phyloP scores from a whole-genome alignment of 2,888 invertebrate genomes.

The Thera britannica region DNA sequence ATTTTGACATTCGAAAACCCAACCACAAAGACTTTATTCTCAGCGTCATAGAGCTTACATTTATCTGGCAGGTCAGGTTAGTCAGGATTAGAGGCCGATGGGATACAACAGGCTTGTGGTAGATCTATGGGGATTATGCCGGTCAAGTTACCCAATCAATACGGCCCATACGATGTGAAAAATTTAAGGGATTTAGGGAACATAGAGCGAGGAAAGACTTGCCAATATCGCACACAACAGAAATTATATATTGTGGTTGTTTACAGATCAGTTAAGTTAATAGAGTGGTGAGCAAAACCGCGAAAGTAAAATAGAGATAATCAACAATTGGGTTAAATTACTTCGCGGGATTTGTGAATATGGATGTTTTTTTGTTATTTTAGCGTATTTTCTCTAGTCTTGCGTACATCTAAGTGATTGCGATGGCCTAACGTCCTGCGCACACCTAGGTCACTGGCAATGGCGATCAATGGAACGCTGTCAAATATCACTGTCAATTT shows the following conservation, averaged over 20 bases:
- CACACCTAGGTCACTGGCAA: too few relatives aligned
- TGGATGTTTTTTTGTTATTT: too few relatives aligned
- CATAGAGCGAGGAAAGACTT: not conserved
- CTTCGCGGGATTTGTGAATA: too few relatives aligned
- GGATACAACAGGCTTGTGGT: slow-evolving; percentile 55
- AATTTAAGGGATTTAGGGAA: slow-evolving; percentile 7
- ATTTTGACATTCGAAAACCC: slow-evolving; percentile 42
- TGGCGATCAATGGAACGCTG: too few relatives aligned
- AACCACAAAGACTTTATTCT: slow-evolving; percentile 16
- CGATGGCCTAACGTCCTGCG: too few relatives aligned
- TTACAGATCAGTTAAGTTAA: too few relatives aligned
- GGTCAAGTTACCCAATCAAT: slow-evolving; percentile 50
- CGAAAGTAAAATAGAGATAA: too few relatives aligned
- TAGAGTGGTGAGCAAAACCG: too few relatives aligned
- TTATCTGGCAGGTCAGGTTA: slow-evolving; percentile 2
- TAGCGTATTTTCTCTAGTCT: too few relatives aligned
- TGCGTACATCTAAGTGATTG: too few relatives aligned
- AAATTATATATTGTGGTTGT: not conserved
- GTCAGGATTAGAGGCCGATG: slow-evolving; percentile 38
- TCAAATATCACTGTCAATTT: too few relatives aligned
- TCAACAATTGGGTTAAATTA: too few relatives aligned
- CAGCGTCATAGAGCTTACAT: slow-evolving; percentile 23
- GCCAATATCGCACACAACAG: not conserved
- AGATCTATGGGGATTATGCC: slow-evolving; percentile 55
- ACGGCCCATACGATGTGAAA: slow-evolving; percentile 22